Evolutionary conservation across 2,888 invertebrate genomes (phyloP).

Genomic region (Drosophila melanosoma): DNA sequence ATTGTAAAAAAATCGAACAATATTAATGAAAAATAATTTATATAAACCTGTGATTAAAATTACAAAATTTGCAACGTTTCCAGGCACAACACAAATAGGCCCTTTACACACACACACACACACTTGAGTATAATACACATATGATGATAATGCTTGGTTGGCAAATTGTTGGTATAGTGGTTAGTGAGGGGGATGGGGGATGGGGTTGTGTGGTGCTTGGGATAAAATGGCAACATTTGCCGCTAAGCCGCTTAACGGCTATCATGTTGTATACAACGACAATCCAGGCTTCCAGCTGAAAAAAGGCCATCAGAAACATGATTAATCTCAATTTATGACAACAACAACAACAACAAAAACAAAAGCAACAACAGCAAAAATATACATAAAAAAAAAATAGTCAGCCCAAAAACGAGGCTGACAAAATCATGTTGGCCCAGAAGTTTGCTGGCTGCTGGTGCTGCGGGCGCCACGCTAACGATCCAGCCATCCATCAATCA

Average conservation of each 20-base stretch:
- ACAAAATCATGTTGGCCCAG: slow-evolving; percentile 35
- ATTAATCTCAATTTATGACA: slow-evolving; percentile 81
- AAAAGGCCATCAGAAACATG: slow-evolving; percentile 67
- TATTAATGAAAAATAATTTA: background rate
- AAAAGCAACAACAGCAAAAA: slow-evolving; percentile 18
- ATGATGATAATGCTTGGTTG: background rate
- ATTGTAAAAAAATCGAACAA: background rate
- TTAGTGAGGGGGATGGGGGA: background rate
- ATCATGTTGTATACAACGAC: slow-evolving; percentile 64
- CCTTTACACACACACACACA: slow-evolving; percentile 12
- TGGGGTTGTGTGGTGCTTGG: background rate
- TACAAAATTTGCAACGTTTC: slow-evolving; percentile 36
- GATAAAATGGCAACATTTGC: slow-evolving; percentile 33
- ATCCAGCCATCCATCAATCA: slow-evolving; percentile 59
- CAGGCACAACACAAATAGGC: slow-evolving; percentile 31
- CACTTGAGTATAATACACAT: background rate
- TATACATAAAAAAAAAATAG: background rate
- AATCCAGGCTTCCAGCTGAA: slow-evolving; percentile 30
- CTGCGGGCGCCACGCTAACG: slow-evolving; percentile 53
- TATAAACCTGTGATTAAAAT: slow-evolving; percentile 12
- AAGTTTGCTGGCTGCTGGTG: slow-evolving; percentile 19
- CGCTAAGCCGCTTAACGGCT: slow-evolving; percentile 77
- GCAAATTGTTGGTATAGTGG: background rate
- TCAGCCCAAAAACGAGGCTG: slow-evolving; percentile 6
- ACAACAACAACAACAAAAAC: slow-evolving; percentile 33